Conservation (phyloP, 64 coral and sea anemone genomes). For the Hydrozoanthus tunicans region DNA sequence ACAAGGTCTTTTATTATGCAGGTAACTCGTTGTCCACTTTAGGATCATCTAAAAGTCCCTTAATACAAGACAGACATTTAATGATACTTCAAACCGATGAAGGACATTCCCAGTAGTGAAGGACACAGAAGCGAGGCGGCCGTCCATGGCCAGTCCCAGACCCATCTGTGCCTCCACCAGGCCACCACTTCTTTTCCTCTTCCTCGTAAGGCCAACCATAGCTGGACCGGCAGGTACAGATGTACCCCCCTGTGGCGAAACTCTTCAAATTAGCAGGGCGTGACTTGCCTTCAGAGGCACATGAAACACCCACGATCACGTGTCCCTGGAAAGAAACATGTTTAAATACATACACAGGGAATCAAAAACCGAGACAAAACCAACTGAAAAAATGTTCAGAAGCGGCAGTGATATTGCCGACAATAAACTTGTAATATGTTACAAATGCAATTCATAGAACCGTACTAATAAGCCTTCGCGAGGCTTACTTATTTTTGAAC, state of each 20-base stretch:
- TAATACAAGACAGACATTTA: not conserved
- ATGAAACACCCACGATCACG: conserved; percentile 48
- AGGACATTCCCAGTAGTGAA: conserved; percentile 52
- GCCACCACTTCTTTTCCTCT: conserved; percentile 28
- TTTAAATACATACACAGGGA: no score
- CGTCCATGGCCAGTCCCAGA: not conserved
- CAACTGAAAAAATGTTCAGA: no score
- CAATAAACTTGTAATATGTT: no score
- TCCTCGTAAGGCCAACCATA: not conserved
- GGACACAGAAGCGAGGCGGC: not conserved
- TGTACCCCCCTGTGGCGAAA: not conserved
- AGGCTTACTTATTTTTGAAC: no score
- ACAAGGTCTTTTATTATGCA: no score
- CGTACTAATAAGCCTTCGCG: no score
- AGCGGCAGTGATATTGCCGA: no score
- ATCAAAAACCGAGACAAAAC: no score
- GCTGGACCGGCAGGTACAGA: not conserved
- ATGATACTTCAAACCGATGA: not conserved
- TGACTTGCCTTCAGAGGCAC: conserved; percentile 28
- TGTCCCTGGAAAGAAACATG: conserved; percentile 22
- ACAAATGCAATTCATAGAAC: no score
- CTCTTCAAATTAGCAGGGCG: not conserved
- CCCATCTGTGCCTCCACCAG: not conserved
- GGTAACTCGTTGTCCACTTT: no score
- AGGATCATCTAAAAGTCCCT: no score